A percentile compares a stretch with the other conserved stretches of the same genome.
These are phyloP conservation scores for Netelia fuscicornis DNA, from an alignment of 2,888 invertebrate species.

Conservation along the genomic window DNA sequence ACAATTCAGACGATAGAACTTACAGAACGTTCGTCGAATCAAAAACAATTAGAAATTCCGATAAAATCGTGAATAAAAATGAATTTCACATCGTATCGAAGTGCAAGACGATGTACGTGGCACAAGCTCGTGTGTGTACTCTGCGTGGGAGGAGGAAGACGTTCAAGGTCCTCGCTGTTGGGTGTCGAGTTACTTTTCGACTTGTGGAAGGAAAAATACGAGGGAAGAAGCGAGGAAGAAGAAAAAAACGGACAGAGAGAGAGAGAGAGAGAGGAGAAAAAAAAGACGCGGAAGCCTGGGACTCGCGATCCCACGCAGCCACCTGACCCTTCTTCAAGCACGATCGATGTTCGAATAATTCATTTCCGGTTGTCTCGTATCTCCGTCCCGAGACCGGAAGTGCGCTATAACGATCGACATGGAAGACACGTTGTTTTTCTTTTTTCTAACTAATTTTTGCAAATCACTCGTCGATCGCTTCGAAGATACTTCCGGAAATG, in stretches of 20 bases:
- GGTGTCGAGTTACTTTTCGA: constrained; percentile 74
- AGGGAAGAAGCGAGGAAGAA: not conserved
- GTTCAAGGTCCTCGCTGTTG: constrained; percentile 77
- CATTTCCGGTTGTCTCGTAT: constrained; percentile 6
- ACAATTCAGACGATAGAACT: no score
- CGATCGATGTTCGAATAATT: constrained; percentile 14
- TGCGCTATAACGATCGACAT: not conserved
- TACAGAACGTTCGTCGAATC: no score
- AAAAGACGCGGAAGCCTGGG: constrained; percentile 8
- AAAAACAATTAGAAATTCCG: no score
- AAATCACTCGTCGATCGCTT: not conserved
- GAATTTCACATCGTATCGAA: no score
- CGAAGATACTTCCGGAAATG: no score
- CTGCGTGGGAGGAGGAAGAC: constrained; percentile 75
- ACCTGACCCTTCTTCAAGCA: constrained; percentile 7
- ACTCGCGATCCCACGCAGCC: constrained; percentile 1
- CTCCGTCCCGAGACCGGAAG: constrained; percentile 35
- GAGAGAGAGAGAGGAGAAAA: not conserved
- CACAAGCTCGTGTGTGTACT: constrained; percentile 71
- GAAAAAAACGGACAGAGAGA: constrained; percentile 32
- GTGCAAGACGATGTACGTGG: no score
- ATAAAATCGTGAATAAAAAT: no score
- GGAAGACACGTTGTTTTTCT: not conserved
- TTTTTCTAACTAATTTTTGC: not conserved
- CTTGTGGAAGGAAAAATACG: constrained; percentile 36